phyloP scores from a whole-genome alignment of 2,797 vertebrate genomes.

The Calcarius lapponicus region DNA sequence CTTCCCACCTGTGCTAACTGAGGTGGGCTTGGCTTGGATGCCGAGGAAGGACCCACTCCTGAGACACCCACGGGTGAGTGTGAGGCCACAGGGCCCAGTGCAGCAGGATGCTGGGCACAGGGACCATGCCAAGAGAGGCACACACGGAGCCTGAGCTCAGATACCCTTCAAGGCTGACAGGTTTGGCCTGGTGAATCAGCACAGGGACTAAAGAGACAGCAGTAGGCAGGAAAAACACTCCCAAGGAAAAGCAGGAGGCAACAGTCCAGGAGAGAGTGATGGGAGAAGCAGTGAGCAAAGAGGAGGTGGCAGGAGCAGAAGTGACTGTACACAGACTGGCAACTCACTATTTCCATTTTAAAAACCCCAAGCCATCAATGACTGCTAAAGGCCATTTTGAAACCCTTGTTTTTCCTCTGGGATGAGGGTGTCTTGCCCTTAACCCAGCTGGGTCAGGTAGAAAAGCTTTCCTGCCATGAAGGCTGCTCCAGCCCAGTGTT shows the following conservation, averaged over 20 bases:
- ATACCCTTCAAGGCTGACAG: not conserved
- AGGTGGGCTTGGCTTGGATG: not conserved
- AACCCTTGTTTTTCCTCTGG: not conserved
- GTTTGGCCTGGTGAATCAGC: not conserved
- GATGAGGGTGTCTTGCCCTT: not conserved
- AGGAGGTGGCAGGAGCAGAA: not conserved
- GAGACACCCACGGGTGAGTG: accelerated
- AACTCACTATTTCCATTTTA: not conserved
- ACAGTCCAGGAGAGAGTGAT: not conserved
- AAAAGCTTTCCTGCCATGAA: not conserved
- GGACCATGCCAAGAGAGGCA: not conserved
- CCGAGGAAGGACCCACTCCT: not conserved
- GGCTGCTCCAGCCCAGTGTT: not conserved
- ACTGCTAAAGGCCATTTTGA: not conserved
- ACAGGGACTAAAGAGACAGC: not conserved
- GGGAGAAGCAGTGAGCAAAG: not conserved
- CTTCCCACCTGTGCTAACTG: not conserved
- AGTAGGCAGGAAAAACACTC: not conserved
- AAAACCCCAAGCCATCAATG: not conserved
- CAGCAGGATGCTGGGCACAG: not conserved
- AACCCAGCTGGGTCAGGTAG: not conserved
- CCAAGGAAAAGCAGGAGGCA: not conserved
- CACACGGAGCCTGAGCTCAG: not conserved
- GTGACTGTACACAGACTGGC: not conserved
- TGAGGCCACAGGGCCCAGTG: not conserved